Evolutionary conservation across 2,113 vertebrate species (phyloP).

Genomic region (Saccopteryx leptura): DNA sequence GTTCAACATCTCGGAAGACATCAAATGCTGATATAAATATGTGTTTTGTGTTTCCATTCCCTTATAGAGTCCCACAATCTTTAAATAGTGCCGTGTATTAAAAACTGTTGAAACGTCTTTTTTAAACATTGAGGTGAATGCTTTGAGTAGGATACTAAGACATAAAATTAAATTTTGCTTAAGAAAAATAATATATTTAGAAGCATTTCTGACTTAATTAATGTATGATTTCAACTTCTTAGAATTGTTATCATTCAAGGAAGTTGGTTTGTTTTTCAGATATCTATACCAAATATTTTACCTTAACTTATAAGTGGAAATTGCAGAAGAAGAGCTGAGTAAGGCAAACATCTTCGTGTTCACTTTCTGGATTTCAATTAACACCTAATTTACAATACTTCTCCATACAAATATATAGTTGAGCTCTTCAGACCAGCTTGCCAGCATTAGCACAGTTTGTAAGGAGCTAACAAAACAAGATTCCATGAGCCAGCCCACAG

Average conservation of each 20-base stretch:
- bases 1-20: background rate
- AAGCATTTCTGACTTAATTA: conserved; percentile 12
- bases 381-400: conserved; percentile 64
- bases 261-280: background rate
- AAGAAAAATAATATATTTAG: background rate
- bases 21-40: background rate
- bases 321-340: background rate
- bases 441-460: conserved; percentile 22
- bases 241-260: background rate
- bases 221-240: background rate
- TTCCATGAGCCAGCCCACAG: conserved; percentile 40
- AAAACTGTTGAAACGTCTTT: background rate
- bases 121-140: background rate
- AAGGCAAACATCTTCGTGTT: conserved; percentile 26
- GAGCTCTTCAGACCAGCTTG: background rate
- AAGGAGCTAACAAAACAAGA: conserved; percentile 54
- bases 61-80: background rate
- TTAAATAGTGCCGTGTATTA: background rate
- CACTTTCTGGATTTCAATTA: conserved; percentile 71
- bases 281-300: background rate
- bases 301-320: conserved; percentile 25
- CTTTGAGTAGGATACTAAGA: background rate
- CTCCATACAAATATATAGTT: conserved; percentile 68
- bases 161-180: background rate
- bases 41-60: background rate